A percentile compares a stretch with the other conserved stretches of the same genome.
phyloP scores from a whole-genome alignment of 35 echinoderm and acorn worm genomes.

The Hemicentrotus pulcherrimus region DNA sequence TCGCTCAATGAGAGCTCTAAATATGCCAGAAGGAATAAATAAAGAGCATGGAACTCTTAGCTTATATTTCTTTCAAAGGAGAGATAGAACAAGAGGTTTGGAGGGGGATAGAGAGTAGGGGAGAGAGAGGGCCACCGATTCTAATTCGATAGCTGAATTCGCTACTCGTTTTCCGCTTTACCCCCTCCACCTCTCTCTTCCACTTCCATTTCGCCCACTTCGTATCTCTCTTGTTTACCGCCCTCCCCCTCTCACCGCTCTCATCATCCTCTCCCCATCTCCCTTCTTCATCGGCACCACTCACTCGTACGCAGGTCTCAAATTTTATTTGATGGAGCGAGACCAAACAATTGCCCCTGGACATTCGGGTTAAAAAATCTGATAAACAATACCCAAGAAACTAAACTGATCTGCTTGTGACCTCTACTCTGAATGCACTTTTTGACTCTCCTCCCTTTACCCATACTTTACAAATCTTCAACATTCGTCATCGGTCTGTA shows the following conservation, averaged over 20 bases:
- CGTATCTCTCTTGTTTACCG: not conserved
- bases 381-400: conserved; percentile 44
- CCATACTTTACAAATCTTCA: not conserved
- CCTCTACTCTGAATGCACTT: conserved; percentile 1
- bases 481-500: not conserved
- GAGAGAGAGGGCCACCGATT: not conserved
- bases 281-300: not conserved
- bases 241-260: not conserved
- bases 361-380: conserved; percentile 43
- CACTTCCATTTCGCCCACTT: not conserved
- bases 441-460: not conserved
- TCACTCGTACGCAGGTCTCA: conserved; percentile 1
- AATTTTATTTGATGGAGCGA: conserved; percentile 54
- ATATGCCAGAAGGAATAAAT: conserved; percentile 38
- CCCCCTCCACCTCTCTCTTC: conserved; percentile 19
- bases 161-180: conserved; percentile 36
- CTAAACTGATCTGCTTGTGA: conserved; percentile 11
- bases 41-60: conserved; percentile 49
- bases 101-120: not conserved
- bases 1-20: conserved; percentile 7
- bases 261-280: not conserved
- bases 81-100: not conserved
- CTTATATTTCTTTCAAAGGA: conserved; percentile 24
- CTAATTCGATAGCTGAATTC: conserved; percentile 44
- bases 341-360: conserved; percentile 56